Percentiles rank a stretch among this genome's conserved stretches.
Evolutionary conservation across 1,140 invertebrate genomes (phyloP).

Genomic region (Hermetia illucens): DNA sequence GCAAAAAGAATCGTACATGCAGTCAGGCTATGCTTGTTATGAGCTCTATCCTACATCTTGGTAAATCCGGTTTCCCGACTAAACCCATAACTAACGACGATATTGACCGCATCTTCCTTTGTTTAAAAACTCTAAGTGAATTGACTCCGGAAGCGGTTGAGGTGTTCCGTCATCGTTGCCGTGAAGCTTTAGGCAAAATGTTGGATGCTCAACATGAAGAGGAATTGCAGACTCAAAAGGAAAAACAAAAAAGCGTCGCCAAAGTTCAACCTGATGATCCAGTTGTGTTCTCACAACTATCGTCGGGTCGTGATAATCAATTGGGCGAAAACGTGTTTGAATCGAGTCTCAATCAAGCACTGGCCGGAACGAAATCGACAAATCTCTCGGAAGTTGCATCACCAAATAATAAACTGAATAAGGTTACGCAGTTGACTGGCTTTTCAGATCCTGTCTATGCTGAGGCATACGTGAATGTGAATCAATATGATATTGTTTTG

Average conservation of each 20-base stretch:
- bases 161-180: slow-evolving; percentile 67
- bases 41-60: slow-evolving; percentile 72
- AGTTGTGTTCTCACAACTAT: slow-evolving; percentile 73
- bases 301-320: slow-evolving; percentile 53
- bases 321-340: slow-evolving; percentile 90
- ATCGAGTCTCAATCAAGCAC: slow-evolving; percentile 80
- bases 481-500: slow-evolving; percentile 97
- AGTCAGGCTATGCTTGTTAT: slow-evolving; percentile 82
- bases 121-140: slow-evolving; percentile 65
- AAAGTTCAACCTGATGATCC: slow-evolving; percentile 77
- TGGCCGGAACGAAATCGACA: slow-evolving; percentile 45
- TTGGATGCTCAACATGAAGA: slow-evolving; percentile 62
- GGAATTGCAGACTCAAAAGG: slow-evolving; percentile 31
- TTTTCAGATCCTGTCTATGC: slow-evolving; percentile 99
- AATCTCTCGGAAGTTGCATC: slow-evolving; percentile 35
- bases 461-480: slow-evolving; percentile 97
- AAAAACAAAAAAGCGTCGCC: slow-evolving; percentile 52
- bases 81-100: slow-evolving; percentile 92
- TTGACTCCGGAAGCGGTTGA: slow-evolving; percentile 50
- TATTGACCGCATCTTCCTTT: slow-evolving; percentile 76
- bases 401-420: slow-evolving; percentile 51
- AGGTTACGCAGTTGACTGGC: slow-evolving; percentile 98
- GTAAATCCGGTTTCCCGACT: slow-evolving; percentile 52
- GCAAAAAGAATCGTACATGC: slow-evolving; percentile 50
- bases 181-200: slow-evolving; percentile 73